phyloP scores from a whole-genome alignment of 2,797 vertebrate species.

The Mallotus villosus region DNA sequence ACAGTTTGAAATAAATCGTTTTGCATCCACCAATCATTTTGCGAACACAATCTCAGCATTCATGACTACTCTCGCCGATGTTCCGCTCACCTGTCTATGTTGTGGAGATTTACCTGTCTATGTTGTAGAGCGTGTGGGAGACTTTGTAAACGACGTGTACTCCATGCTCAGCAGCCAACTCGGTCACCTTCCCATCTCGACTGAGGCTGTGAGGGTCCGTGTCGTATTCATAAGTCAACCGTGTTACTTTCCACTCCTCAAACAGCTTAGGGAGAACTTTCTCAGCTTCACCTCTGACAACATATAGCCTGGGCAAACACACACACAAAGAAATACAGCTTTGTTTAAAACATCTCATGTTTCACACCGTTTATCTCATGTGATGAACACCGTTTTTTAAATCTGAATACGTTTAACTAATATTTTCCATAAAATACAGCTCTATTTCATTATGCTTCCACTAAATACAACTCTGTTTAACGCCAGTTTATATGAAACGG shows the following conservation, averaged over 20 bases:
- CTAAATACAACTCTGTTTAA: no score
- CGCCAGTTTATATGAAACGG: no score
- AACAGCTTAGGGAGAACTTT: conserved; percentile 74
- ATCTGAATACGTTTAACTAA: no score
- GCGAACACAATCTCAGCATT: no score
- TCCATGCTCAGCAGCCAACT: conserved; percentile 55
- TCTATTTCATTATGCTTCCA: no score
- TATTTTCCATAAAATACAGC: no score
- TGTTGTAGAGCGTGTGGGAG: conserved; percentile 75
- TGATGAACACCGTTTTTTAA: background rate
- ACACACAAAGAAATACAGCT: background rate
- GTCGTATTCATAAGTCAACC: conserved; percentile 72
- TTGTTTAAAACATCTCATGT: background rate
- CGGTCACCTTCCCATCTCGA: conserved; percentile 54
- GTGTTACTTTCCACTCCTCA: conserved; percentile 64
- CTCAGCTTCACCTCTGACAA: conserved; percentile 66
- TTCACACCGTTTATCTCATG: no score
- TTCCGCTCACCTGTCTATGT: no score
- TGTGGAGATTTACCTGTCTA: background rate
- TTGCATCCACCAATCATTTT: no score
- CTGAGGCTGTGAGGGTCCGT: conserved; percentile 67
- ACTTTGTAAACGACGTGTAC: conserved; percentile 69
- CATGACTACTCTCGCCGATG: no score
- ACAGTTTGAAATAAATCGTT: no score
- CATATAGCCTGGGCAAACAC: conserved; percentile 66